These are phyloP conservation scores for Triplophysa bombifrons DNA, from an alignment of 2,797 vertebrate species.

Conservation along the genomic window DNA sequence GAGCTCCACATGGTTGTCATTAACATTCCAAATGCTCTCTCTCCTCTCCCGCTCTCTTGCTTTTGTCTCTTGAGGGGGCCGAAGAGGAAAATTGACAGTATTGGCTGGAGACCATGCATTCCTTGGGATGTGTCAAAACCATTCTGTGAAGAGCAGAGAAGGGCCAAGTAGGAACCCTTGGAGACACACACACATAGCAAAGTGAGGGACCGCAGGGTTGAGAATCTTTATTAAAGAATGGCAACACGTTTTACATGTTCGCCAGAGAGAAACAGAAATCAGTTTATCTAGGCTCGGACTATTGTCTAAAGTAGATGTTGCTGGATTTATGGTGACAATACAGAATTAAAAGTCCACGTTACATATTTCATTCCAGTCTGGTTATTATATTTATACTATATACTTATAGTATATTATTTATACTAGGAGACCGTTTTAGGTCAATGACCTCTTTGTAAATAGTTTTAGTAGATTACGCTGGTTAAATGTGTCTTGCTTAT, in stretches of 20 bases:
- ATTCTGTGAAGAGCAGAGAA: constrained; percentile 28
- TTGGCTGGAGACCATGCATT: constrained; percentile 43
- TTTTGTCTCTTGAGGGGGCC: constrained; percentile 40
- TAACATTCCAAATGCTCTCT: constrained; percentile 50
- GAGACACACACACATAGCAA: neutral
- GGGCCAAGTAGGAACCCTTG: constrained; percentile 18
- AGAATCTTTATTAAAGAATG: constrained; percentile 56
- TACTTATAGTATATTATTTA: neutral
- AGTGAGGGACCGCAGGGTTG: neutral
- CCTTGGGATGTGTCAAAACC: constrained; percentile 45
- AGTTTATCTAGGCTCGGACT: too few relatives aligned
- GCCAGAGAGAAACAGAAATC: neutral
- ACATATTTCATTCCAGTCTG: neutral
- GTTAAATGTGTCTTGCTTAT: neutral
- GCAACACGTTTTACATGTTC: constrained; percentile 64
- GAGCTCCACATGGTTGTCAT: constrained; percentile 50
- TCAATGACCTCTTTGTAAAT: neutral
- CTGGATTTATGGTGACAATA: neutral
- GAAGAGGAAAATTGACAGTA: constrained; percentile 42
- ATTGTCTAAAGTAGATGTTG: neutral
- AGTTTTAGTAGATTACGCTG: neutral
- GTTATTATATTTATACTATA: neutral
- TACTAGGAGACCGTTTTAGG: neutral
- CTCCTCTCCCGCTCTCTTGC: constrained; percentile 11
- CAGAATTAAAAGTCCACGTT: neutral